Conservation (phyloP, 2,888 invertebrate genomes). For the Orchestes rusci region DNA sequence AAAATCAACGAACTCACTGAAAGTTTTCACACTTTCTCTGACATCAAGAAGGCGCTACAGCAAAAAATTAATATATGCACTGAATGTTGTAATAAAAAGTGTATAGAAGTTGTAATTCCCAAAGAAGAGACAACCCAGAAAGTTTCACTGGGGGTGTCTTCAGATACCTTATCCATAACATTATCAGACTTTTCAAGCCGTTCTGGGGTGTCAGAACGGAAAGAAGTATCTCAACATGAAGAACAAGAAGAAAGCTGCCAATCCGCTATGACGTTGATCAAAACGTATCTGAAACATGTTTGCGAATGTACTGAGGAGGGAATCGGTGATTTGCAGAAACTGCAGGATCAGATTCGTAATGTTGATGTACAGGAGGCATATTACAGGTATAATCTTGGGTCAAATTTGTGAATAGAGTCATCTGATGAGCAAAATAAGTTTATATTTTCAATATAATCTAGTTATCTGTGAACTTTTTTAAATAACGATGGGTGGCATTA, state of each 20-base stretch:
- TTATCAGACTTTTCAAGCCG: neutral
- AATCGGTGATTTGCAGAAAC: slow-evolving; percentile 17
- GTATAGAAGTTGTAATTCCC: neutral
- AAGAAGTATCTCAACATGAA: neutral
- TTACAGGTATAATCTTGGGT: too few species aligned
- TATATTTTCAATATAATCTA: too few species aligned
- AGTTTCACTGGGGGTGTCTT: neutral
- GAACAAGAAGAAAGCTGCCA: neutral
- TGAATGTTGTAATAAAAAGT: slow-evolving; percentile 14
- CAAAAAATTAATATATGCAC: slow-evolving; percentile 8
- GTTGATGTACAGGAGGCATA: slow-evolving; percentile 24
- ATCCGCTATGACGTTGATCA: neutral
- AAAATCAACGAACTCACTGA: slow-evolving; percentile 16
- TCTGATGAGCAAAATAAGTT: too few species aligned
- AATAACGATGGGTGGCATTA: too few species aligned
- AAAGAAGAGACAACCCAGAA: neutral
- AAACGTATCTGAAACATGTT: neutral
- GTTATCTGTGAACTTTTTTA: too few species aligned
- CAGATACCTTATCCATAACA: neutral
- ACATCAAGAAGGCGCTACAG: slow-evolving; percentile 4
- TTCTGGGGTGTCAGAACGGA: neutral
- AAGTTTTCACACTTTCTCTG: slow-evolving; percentile 1
- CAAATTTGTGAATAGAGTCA: too few species aligned
- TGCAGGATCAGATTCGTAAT: slow-evolving; percentile 23
- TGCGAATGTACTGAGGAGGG: slow-evolving; percentile 27